Evolutionary conservation across 2,797 vertebrate species (phyloP).

Genomic region (Gymnoscopelus microlampas): DNA sequence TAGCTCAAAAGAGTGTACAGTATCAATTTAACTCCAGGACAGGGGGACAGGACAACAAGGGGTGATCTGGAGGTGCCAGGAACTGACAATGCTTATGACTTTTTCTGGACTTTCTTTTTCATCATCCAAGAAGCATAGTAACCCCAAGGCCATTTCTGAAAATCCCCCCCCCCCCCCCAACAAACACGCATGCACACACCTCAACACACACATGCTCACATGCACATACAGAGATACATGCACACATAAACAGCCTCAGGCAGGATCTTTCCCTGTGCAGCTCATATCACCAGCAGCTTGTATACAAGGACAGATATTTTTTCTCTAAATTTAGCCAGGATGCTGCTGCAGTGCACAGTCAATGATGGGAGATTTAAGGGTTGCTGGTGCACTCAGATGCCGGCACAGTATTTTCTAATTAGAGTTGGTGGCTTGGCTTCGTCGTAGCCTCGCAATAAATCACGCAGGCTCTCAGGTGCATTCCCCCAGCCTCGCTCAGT

Average conservation of each 20-base stretch:
- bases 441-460: constrained; percentile 80
- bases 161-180: too few relatives aligned
- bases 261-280: neutral
- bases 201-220: neutral
- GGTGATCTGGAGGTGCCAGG: too few relatives aligned
- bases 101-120: too few relatives aligned
- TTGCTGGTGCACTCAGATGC: constrained; percentile 77
- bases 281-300: neutral
- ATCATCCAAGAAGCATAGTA: too few relatives aligned
- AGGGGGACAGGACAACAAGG: too few relatives aligned
- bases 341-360: constrained; percentile 68
- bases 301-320: constrained; percentile 11
- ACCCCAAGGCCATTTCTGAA: too few relatives aligned
- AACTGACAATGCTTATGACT: too few relatives aligned
- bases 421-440: constrained; percentile 80
- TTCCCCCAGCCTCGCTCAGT: constrained; percentile 66
- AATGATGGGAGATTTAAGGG: constrained; percentile 75
- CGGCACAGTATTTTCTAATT: constrained; percentile 85
- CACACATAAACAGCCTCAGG: neutral
- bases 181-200: neutral
- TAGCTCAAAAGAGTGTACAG: too few relatives aligned
- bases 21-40: too few relatives aligned
- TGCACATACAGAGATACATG: too few relatives aligned
- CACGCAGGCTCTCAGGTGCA: constrained; percentile 81
- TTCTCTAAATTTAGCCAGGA: constrained; percentile 45